These are phyloP conservation scores for Hypsibius dujardini DNA, from an alignment of 1,140 invertebrate species.

Conservation along the genomic window DNA sequence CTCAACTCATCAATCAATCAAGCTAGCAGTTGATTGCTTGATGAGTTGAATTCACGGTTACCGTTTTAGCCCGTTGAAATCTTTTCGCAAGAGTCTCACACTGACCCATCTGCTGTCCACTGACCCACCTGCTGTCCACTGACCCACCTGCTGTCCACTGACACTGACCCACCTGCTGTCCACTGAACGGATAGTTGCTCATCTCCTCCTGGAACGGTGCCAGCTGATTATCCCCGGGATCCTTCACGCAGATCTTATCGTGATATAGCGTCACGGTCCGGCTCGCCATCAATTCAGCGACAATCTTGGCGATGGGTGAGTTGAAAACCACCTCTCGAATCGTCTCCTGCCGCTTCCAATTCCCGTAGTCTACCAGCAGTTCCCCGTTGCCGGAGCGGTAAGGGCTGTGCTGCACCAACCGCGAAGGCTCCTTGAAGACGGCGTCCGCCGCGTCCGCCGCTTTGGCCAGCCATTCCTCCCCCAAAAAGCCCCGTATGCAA, in stretches of 20 bases:
- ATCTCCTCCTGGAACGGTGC: conserved; percentile 31
- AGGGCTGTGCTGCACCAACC: conserved; percentile 22
- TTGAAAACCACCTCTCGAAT: conserved; percentile 26
- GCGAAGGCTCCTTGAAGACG: conserved; percentile 21
- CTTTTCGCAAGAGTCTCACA: background rate
- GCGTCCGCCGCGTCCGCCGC: conserved; percentile 22
- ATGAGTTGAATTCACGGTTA: background rate
- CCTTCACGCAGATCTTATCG: conserved; percentile 30
- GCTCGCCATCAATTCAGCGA: conserved; percentile 24
- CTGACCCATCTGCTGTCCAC: too few species aligned
- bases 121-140: too few species aligned
- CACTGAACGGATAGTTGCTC: conserved; percentile 30
- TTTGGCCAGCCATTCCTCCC: conserved; percentile 22
- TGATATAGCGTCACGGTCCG: conserved; percentile 27
- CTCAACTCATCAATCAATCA: background rate
- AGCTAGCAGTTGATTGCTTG: background rate
- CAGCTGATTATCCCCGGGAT: conserved; percentile 25
- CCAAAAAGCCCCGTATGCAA: conserved; percentile 23
- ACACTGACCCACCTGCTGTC: conserved; percentile 24
- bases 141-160: too few species aligned
- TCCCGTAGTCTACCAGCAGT: conserved; percentile 31
- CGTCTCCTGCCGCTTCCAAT: conserved; percentile 28
- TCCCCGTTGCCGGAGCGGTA: conserved; percentile 21
- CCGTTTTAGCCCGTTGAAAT: background rate
- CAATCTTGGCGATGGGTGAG: conserved; percentile 27